These are phyloP conservation scores for Andinoacara biseriatus DNA, from an alignment of 2,113 vertebrate genomes.

Conservation along the genomic window DNA sequence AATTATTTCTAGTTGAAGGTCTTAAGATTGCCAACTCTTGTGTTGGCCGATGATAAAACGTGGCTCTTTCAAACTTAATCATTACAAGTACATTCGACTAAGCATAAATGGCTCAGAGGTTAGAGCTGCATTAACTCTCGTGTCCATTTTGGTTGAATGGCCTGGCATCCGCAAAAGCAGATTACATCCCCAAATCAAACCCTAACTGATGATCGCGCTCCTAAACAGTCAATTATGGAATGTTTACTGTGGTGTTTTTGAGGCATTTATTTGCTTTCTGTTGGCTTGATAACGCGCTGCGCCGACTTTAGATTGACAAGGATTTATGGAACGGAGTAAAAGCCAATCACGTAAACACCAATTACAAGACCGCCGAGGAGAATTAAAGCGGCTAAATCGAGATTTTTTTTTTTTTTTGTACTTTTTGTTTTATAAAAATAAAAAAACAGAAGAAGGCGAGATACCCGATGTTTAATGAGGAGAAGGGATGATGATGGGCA, in stretches of 20 bases:
- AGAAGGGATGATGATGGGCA: constrained; percentile 77
- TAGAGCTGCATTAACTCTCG: constrained; percentile 77
- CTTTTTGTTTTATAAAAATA: constrained; percentile 45
- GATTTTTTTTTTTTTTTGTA: constrained; percentile 48
- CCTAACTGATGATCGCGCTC: constrained; percentile 78
- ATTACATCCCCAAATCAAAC: constrained; percentile 83
- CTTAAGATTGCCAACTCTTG: constrained; percentile 82
- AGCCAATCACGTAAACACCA: constrained; percentile 78
- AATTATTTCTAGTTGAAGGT: constrained; percentile 85
- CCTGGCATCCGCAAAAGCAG: constrained; percentile 74
- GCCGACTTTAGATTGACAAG: constrained; percentile 80
- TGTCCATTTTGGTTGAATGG: constrained; percentile 74
- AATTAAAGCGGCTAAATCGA: constrained; percentile 70
- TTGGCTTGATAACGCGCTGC: constrained; percentile 77
- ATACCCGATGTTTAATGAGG: constrained; percentile 74
- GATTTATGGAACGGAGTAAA: constrained; percentile 75
- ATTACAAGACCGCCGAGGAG: constrained; percentile 72
- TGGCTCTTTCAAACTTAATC: constrained; percentile 81
- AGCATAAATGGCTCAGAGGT: constrained; percentile 79
- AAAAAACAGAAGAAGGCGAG: constrained; percentile 50
- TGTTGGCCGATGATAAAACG: constrained; percentile 82
- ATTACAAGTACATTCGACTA: constrained; percentile 79
- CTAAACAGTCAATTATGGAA: constrained; percentile 84
- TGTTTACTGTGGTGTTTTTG: constrained; percentile 74
- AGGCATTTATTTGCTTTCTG: constrained; percentile 71